A percentile compares a stretch with the other conserved stretches of the same genome.
Evolutionary conservation across 2,113 vertebrate genomes (phyloP).

Genomic region (Chionomys nivalis): DNA sequence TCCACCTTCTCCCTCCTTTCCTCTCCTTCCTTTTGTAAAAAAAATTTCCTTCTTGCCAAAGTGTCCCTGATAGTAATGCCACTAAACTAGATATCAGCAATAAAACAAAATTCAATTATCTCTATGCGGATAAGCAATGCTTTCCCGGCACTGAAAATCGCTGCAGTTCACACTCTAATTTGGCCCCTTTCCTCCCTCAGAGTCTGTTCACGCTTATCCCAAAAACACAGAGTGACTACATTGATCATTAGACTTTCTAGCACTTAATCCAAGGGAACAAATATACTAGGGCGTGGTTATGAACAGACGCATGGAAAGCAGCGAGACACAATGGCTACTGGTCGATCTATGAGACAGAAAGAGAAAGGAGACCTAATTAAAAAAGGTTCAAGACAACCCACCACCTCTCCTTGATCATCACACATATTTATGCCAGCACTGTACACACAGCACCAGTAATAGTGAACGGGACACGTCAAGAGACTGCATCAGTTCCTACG

Average conservation of each 20-base stretch:
- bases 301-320: constrained; percentile 37
- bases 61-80: not conserved
- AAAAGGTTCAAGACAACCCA: not conserved
- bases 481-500: accelerated
- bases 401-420: not conserved
- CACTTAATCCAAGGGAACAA: constrained; percentile 15
- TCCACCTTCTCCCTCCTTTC: too few relatives aligned
- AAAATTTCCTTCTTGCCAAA: not conserved
- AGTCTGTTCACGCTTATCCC: not conserved
- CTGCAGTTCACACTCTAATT: not conserved
- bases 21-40: not conserved
- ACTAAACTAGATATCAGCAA: not conserved
- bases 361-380: not conserved
- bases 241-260: not conserved
- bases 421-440: accelerated
- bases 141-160: not conserved
- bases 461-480: accelerated
- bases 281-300: not conserved
- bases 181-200: not conserved
- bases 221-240: constrained; percentile 10
- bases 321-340: not conserved
- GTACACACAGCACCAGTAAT: accelerated
- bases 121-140: not conserved
- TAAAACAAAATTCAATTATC: constrained; percentile 10
- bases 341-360: not conserved